Conservation (phyloP, 2,888 invertebrate species). For the Lithophane socia region DNA sequence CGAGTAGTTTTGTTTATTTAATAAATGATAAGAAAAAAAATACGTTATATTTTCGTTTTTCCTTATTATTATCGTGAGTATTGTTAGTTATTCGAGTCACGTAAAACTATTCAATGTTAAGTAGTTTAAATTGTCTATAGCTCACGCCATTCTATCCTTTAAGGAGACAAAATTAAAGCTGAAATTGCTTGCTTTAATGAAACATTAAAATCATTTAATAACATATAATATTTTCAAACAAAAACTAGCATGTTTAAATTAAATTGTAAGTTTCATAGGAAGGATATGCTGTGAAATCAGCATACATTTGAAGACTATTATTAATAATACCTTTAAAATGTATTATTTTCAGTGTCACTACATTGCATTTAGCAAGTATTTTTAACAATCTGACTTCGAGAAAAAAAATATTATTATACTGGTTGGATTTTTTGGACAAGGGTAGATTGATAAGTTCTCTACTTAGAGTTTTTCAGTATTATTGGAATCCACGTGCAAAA, state of each 20-base stretch:
- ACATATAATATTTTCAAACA: too few relatives aligned
- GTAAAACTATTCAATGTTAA: constrained; percentile 17
- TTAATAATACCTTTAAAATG: background rate
- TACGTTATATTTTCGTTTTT: background rate
- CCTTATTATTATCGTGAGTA: background rate
- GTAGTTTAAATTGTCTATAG: background rate
- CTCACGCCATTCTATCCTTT: background rate
- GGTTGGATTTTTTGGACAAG: background rate
- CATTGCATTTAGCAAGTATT: background rate
- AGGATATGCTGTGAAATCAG: background rate
- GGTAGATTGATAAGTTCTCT: too few relatives aligned
- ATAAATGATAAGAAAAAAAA: background rate
- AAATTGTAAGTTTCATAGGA: background rate
- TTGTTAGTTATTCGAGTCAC: constrained; percentile 23
- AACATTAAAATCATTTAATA: too few relatives aligned
- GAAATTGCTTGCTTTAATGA: background rate
- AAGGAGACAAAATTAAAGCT: background rate
- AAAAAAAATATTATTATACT: background rate
- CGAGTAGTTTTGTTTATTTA: background rate
- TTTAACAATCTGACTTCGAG: background rate
- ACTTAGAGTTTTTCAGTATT: background rate
- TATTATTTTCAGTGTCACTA: background rate
- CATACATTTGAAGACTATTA: background rate
- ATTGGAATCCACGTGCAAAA: background rate
- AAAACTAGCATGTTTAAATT: background rate